Evolutionary conservation across 1,140 invertebrate species (phyloP).

Genomic region (Zaprionus capensis): DNA sequence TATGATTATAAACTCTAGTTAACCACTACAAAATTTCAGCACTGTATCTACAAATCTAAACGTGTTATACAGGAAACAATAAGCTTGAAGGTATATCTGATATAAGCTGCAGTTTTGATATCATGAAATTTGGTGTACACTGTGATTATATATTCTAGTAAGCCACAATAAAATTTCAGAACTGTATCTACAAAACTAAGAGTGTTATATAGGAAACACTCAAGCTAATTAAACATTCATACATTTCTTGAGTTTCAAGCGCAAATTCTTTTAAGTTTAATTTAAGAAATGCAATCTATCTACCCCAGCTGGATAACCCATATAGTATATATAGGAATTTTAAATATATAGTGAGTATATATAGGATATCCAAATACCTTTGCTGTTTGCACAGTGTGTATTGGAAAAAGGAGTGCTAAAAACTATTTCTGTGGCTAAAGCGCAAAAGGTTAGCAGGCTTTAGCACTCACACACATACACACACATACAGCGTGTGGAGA

Average conservation of each 20-base stretch:
- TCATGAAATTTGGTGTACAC: no score
- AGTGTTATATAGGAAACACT: no score
- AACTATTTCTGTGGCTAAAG: slow-evolving; percentile 24
- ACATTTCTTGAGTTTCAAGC: no score
- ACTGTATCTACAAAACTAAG: not conserved
- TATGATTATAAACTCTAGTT: not conserved
- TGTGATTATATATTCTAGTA: not conserved
- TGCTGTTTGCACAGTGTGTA: not conserved
- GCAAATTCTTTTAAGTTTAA: no score
- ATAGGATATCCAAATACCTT: not conserved
- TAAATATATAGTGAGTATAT: no score
- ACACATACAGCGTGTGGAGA: not conserved
- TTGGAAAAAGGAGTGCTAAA: slow-evolving; percentile 18
- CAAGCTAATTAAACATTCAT: no score
- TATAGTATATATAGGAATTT: no score
- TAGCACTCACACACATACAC: slow-evolving; percentile 14
- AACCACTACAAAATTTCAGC: not conserved
- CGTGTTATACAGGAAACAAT: no score
- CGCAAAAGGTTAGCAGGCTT: slow-evolving; percentile 19
- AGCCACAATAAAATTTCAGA: not conserved
- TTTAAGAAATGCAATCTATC: not conserved
- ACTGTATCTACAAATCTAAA: not conserved
- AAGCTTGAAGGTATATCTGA: no score
- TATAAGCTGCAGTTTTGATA: no score
- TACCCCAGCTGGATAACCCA: no score